Base-by-base conservation (phyloP, 1,140 invertebrate genomes). In the Cydia splendana region DNA sequence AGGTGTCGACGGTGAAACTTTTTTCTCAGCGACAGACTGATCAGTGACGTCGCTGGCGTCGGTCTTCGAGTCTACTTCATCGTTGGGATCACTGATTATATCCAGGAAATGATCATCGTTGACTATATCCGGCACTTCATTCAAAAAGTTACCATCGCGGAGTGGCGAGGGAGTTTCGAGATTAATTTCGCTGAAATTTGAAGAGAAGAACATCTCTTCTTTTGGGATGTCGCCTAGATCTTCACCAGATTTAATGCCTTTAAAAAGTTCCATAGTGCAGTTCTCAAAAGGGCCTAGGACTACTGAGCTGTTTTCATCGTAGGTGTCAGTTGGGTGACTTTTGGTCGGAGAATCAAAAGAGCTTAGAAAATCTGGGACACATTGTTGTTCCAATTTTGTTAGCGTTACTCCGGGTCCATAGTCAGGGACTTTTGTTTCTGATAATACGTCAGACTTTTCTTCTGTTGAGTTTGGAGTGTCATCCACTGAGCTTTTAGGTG, bases 221-320 rank as follows among this genome's bases (percentile, higher is more conserved):
- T 91, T 94, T 0, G 88, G 88, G 53, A 92, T 77, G 65, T 93
- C 89, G 18, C 87, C 79, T 18, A 88, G 30, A 75, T 92, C 89
- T 1, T 76, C 78, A 7, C 77, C 62, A 1, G 93, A 92, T 84
- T 94, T 94, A 1, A 94, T 78, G 4, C 93, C 93, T 84, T 94
- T 94, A 79, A 93, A 94, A 18, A 93, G 87, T 78, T 95, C 94
- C 20, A 94, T 79, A 1, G 93, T 91, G 77, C 92, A 94, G 80
- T 94, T 94, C 82, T 94, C 94, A 80, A 94, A 94, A 1, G 94
- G 93, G 1, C 94, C 94, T 20, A 95, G 81, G 48, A 95, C 93
- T 4, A 95, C 94, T 45, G 92, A 94, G 75, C 91, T 93, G 75
- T 93, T 92, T 81, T 93, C 88, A 48, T 92, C 89, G 51, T 91